These are phyloP conservation scores for Heterohyrax brucei DNA, from an alignment of 2,797 vertebrate species.

Conservation along the genomic window DNA sequence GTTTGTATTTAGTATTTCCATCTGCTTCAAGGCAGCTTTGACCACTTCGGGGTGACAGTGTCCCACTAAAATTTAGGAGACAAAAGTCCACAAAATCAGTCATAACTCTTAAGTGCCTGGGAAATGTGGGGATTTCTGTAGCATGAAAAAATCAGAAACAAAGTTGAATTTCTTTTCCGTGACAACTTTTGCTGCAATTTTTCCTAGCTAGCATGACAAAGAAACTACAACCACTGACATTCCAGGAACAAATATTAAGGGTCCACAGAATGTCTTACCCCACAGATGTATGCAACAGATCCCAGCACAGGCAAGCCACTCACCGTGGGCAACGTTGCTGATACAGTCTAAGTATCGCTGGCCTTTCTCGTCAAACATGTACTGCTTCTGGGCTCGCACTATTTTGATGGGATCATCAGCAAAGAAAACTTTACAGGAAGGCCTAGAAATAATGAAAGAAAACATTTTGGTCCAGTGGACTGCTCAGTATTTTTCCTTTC, in stretches of 20 bases:
- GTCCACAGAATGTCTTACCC: not conserved
- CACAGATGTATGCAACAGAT: not conserved
- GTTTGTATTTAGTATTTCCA: conserved; percentile 98
- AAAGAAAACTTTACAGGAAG: conserved; percentile 98
- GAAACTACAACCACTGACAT: not conserved
- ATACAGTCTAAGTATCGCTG: conserved; percentile 97
- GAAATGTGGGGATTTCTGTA: not conserved
- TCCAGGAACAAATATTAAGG: not conserved
- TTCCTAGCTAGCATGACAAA: not conserved
- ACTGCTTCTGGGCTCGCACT: conserved; percentile 95
- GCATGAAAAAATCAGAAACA: not conserved
- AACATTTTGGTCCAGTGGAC: conserved; percentile 46
- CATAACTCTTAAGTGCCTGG: not conserved
- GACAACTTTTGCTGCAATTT: not conserved
- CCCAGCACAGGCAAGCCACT: conserved; percentile 54
- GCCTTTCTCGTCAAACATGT: conserved; percentile 97
- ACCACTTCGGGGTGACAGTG: conserved; percentile 97
- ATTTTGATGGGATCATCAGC: conserved; percentile 98
- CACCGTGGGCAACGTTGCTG: conserved; percentile 99
- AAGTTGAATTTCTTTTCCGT: not conserved
- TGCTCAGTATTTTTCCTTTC: conserved; percentile 39
- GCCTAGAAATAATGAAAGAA: conserved; percentile 90
- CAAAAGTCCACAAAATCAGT: conserved; percentile 38
- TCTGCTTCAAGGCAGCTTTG: conserved; percentile 95
- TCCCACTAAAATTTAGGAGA: conserved; percentile 92